Evolutionary conservation across 2,888 invertebrate species (phyloP), one percentile per base, ranked within the genome.

Genomic region (Malthinus seriepunctatus): DNA sequence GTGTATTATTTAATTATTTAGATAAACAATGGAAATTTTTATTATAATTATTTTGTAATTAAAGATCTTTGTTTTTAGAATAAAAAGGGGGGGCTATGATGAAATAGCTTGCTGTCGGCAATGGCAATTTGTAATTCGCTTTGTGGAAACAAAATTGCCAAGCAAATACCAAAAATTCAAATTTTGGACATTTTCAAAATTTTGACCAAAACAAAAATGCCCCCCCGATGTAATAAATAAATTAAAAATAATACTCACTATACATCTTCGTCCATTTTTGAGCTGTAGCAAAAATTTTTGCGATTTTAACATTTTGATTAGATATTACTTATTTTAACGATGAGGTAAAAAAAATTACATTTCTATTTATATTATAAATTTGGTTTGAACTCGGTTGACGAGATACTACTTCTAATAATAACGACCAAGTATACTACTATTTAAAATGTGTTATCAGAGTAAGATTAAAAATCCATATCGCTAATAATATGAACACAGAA

Each of bases 391-490:
- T 11, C n/a, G 14, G n/a, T 14, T 15, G 39, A 39, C 15, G 39
- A 39, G 39, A 5, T 39, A 39, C 39, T 39, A 39, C 14, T 39
- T 39, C 5, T 15, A 38, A 39, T 15, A 23, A 39, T 15, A 39
- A 15, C 39, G 15, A 14, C 14, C n/a, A n/a, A 39, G 14, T 15
- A 23, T 14, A 39, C 15, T 14, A 15, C 39, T 14, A 14, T 15
- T 39, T 39, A 39, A 14, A 14, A 14, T 39, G 5, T 7, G 2
- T 39, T 39, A 39, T 39, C 39, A 9, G 5, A 23, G 23, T n/a
- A 39, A 39, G 39, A 39, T 39, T 39, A 39, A 39, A 7, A 39
- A 39, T 39, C 15, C 39, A 15, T 39, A 39, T 39, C 39, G 15
- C 9, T 39, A 39, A 15, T 23, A 23, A 23, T 23, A 23, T 23